phyloP scores from a whole-genome alignment of 2,797 vertebrate species.

The Aulostomus chinensis region DNA sequence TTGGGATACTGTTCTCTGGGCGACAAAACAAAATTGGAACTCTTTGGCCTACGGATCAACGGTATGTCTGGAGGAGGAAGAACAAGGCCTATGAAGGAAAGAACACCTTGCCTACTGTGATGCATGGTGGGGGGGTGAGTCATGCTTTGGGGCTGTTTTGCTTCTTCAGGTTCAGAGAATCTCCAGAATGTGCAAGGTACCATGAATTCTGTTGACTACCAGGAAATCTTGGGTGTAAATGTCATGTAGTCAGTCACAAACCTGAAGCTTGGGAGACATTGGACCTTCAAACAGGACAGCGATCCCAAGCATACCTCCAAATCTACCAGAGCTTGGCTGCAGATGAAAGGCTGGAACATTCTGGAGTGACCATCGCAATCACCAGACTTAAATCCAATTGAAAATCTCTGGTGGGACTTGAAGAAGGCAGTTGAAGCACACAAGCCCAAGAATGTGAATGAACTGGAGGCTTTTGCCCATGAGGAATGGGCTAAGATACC shows the following conservation, averaged over 20 bases:
- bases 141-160: neutral
- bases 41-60: neutral
- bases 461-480: neutral
- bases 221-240: neutral
- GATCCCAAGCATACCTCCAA: neutral
- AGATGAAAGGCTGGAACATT: neutral
- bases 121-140: neutral
- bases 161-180: neutral
- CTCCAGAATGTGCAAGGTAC: neutral
- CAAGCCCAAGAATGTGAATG: neutral
- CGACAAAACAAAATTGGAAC: too few species aligned
- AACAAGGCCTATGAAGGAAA: neutral
- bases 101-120: neutral
- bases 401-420: neutral
- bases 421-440: neutral
- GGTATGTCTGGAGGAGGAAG: neutral
- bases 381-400: neutral
- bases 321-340: neutral
- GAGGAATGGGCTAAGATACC: neutral
- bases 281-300: too few species aligned
- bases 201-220: neutral
- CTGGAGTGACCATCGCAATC: neutral
- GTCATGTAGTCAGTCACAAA: too few species aligned
- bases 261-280: too few species aligned
- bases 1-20: neutral